A percentile compares a stretch with the other conserved stretches of the same genome.
phyloP scores from a whole-genome alignment of 2,113 vertebrate genomes.

The Otus sunia region DNA sequence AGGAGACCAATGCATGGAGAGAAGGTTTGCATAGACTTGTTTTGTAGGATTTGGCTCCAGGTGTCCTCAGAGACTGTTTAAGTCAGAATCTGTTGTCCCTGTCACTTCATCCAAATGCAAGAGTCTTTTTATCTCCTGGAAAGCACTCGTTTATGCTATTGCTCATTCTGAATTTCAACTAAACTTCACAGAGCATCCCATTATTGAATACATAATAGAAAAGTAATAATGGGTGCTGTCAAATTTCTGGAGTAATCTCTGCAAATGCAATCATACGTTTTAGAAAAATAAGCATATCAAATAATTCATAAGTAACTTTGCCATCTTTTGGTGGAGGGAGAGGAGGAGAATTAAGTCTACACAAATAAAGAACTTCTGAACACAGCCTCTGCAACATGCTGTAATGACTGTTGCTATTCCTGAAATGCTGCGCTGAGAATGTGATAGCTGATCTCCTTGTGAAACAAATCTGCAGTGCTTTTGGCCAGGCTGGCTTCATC shows the following conservation, averaged over 20 bases:
- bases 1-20: accelerated
- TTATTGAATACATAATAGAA: not conserved
- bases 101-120: not conserved
- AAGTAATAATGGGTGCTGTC: slow-evolving; percentile 35
- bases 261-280: not conserved
- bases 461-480: not conserved
- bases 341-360: not conserved
- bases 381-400: not conserved
- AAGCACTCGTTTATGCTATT: not conserved
- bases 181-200: not conserved
- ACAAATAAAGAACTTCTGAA: not conserved
- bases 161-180: not conserved
- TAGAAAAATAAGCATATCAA: slow-evolving; percentile 14
- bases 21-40: not conserved
- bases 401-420: not conserved
- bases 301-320: not conserved
- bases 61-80: not conserved
- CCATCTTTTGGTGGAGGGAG: not conserved
- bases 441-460: not conserved
- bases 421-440: not conserved
- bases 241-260: not conserved
- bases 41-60: not conserved
- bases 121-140: not conserved
- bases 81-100: not conserved
- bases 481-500: not conserved